Base-by-base conservation (phyloP, 2,888 invertebrate species). In the Rhaphigaster nebulosa region DNA sequence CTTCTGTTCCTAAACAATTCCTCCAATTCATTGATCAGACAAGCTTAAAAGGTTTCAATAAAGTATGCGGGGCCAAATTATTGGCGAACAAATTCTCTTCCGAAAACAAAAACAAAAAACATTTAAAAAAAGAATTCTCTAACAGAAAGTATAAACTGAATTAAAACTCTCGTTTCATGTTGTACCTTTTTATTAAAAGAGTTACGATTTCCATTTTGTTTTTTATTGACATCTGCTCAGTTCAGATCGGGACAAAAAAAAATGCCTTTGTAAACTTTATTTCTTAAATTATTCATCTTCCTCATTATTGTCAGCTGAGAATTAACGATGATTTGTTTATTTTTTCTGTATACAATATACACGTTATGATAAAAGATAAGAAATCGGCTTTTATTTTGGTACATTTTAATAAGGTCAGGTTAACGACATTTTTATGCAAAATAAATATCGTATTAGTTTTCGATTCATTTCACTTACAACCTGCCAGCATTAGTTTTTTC, bases 101-200 rank as follows among this genome's bases (percentile, higher is more conserved):
- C 1, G n/a, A 60, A n/a, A 60, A n/a, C n/a, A n/a, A 60, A 60
- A n/a, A n/a, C 6, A 60, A 60, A 60, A 12, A 60, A n/a, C 23
- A n/a, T 26, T n/a, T n/a, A 10, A 60, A 60, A 60, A 60, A n/a
- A 60, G n/a, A n/a, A 60, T 60, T 60, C 60, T 60, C 60, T 60
- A 60, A 60, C 60, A 23, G 60, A n/a, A 60, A 60, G 60, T 60
- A n/a, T 60, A n/a, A 60, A 60, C 60, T 60, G 60, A 60, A 10
- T 60, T 60, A 60, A 60, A 60, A 60, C 60, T 60, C 60, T 60
- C 60, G n/a, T n/a, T 60, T 60, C 13, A 60, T 60, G 60, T 60
- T 23, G 13, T n/a, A n/a, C n/a, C 60, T 60, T 60, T 60, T 60
- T 60, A 60, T 29, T 60, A 60, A 60, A n/a, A 60, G 60, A 60